Conservation (phyloP, 2,113 vertebrate species). For the Hemiprocne comata region DNA sequence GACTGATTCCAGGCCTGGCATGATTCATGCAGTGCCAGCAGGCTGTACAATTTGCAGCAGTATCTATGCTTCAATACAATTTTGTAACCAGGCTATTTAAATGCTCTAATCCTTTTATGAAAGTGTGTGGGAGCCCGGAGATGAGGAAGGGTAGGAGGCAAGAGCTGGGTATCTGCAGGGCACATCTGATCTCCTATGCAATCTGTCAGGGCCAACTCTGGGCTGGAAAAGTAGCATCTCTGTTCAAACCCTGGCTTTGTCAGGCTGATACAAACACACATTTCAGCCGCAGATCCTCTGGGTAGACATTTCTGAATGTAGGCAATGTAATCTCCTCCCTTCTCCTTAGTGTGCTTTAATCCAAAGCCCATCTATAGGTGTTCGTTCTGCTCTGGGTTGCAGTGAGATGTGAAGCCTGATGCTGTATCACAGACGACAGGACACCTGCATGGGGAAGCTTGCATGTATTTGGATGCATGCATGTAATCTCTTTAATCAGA, state of each 20-base stretch:
- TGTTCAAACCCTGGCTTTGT: neutral
- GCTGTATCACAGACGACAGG: neutral
- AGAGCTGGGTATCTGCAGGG: neutral
- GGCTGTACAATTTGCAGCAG: slow-evolving; percentile 36
- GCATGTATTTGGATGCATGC: neutral
- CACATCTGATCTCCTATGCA: neutral
- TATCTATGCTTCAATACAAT: slow-evolving; percentile 17
- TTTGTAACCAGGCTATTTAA: slow-evolving; percentile 40
- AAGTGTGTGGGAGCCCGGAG: neutral
- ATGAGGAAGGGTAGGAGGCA: neutral
- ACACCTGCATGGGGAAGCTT: neutral
- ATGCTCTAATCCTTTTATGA: neutral
- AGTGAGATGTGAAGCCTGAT: neutral
- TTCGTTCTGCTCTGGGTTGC: neutral
- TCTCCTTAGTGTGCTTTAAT: neutral
- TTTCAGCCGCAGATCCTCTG: slow-evolving; percentile 8
- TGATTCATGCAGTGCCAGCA: slow-evolving; percentile 30
- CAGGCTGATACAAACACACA: neutral
- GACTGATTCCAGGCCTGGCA: neutral
- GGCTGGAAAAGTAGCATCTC: neutral
- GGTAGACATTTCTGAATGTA: neutral
- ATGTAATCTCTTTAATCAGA: neutral
- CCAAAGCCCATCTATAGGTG: neutral
- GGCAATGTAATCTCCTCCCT: neutral
- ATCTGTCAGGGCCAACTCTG: neutral